Evolutionary conservation across 1,140 invertebrate species (phyloP).

Genomic region (Bombus terrestris): DNA sequence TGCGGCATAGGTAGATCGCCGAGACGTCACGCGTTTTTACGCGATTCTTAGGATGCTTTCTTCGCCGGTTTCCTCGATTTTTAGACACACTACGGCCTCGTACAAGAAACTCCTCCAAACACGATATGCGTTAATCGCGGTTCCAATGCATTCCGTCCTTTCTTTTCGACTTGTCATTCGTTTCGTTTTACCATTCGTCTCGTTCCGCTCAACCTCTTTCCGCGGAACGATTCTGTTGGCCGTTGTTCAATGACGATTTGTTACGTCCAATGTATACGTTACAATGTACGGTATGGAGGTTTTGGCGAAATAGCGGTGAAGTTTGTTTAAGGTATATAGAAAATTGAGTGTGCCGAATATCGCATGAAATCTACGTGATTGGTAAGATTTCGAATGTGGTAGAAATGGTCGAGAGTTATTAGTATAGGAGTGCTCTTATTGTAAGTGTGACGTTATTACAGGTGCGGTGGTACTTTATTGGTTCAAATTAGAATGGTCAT

Average conservation of each 20-base stretch:
- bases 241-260: background rate
- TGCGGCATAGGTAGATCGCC: constrained; percentile 72
- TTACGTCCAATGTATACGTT: background rate
- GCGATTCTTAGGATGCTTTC: constrained; percentile 62
- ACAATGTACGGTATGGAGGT: background rate
- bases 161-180: background rate
- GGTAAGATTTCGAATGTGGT: background rate
- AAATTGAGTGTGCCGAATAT: background rate
- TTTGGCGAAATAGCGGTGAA: background rate
- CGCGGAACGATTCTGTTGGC: background rate
- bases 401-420: background rate
- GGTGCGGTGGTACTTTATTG: background rate
- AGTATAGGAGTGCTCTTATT: background rate
- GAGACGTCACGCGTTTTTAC: constrained; percentile 73
- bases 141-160: constrained; percentile 21
- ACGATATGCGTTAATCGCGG: constrained; percentile 31
- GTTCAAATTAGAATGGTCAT: background rate
- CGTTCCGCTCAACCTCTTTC: background rate
- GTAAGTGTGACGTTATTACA: background rate
- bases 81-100: background rate
- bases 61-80: constrained; percentile 49
- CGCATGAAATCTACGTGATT: background rate
- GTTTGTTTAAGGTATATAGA: background rate
- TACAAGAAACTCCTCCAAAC: background rate
- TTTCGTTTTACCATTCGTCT: background rate